Conservation (phyloP, 2,797 vertebrate species). For the Artibeus jamaicensis region DNA sequence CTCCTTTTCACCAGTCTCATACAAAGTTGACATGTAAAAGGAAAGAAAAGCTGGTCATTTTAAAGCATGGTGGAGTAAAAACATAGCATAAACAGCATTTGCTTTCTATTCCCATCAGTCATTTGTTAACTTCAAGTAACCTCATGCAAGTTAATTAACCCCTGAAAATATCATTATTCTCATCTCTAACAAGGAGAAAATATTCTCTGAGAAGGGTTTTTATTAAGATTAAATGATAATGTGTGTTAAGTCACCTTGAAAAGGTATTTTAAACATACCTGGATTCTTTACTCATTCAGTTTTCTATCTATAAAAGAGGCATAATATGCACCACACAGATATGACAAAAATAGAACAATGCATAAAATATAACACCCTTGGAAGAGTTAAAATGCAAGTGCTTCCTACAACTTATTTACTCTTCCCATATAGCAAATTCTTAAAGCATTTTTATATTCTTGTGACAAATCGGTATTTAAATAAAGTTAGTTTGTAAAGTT, state of each 20-base stretch:
- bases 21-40: neutral
- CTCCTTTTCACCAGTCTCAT: neutral
- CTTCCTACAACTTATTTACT: neutral
- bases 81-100: neutral
- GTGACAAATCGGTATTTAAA: neutral
- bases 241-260: neutral
- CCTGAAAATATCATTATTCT: neutral
- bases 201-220: neutral
- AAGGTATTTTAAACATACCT: neutral
- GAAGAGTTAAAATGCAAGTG: neutral
- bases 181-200: neutral
- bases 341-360: neutral
- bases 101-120: neutral
- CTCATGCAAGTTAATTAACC: neutral
- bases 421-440: neutral
- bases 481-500: neutral
- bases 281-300: neutral
- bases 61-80: neutral
- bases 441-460: neutral
- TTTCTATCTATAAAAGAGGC: neutral
- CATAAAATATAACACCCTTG: neutral
- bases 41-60: neutral
- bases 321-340: neutral
- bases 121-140: neutral
- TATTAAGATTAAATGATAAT: neutral